Base-by-base conservation (phyloP, 2,113 vertebrate genomes). In the Cinclus mexicanus region DNA sequence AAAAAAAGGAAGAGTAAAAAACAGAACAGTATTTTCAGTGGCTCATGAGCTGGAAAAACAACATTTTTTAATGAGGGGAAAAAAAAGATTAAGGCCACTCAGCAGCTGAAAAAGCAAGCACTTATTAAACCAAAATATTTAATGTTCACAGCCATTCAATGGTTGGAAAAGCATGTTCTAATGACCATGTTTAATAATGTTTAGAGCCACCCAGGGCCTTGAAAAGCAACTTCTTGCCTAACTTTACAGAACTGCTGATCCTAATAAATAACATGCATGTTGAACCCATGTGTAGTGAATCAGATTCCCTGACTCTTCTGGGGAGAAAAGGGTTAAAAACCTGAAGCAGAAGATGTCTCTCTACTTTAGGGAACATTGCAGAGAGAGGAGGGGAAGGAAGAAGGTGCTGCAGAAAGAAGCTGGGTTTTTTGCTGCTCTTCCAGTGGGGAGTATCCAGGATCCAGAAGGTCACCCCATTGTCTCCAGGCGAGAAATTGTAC, bases 71-170 rank as follows among this genome's bases (percentile, higher is more conserved):
- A 94, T 92, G 91, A 95, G 79, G 57, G 5, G 2, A 25, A 94
- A 95, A 93, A 95, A 93, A 97, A 89, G 82, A 96, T 96, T 95
- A 96, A 90, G 95, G 92, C 72, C 41, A 76, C 83, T 93, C 88
- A 68, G 76, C 95, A 97, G 94, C 96, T 97, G 95, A 96, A 96
- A 96, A 96, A 97, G 96, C 96, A 97, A 97, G 90, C 72, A 95
- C 95, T 96, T 97, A 96, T 96, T 96, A 96, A 96, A 97, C 75
- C 90, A 97, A 96, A 97, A 96, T 96, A 96, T 96, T 97, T 95
- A 97, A 96, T 91, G 94, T 94, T 96, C 96, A 89, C 93, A 96
- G 65, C 49, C 88, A 14, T 92, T 87, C 71, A 89, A 93, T 93
- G 69, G 94, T 52, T 97, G 92, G 92, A 96, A 96, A 97, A 90